Percentiles rank a stretch among this genome's conserved stretches.
These are phyloP conservation scores for Thymelicus acteon DNA, from an alignment of 2,888 invertebrate genomes.

Conservation along the genomic window DNA sequence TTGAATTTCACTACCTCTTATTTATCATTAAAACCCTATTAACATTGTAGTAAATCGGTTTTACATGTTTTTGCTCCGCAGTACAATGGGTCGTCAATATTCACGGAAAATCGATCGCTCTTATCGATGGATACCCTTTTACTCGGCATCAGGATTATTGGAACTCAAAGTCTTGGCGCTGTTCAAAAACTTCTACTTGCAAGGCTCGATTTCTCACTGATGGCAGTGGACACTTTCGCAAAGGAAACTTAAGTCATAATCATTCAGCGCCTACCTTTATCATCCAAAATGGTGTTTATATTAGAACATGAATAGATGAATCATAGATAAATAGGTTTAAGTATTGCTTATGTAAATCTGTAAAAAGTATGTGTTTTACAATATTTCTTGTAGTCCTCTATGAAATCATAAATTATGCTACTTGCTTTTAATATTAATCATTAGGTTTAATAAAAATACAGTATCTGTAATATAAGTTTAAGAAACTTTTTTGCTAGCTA, in stretches of 20 bases:
- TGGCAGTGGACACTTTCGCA: not conserved
- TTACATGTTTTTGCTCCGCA: conserved; percentile 19
- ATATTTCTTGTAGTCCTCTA: too few species aligned
- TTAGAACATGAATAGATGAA: conserved; percentile 12
- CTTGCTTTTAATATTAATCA: too few species aligned
- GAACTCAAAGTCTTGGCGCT: conserved; percentile 41
- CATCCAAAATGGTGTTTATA: conserved; percentile 30
- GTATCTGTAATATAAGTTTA: too few species aligned
- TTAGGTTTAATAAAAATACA: too few species aligned
- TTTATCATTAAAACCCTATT: too few species aligned
- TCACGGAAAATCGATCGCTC: conserved; percentile 42
- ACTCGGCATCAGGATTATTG: conserved; percentile 10
- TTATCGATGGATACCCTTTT: conserved; percentile 43
- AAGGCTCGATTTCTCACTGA: conserved; percentile 41
- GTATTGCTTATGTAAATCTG: too few species aligned
- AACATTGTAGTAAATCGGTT: too few species aligned
- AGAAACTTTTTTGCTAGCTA: too few species aligned
- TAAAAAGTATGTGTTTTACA: too few species aligned
- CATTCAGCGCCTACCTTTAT: conserved; percentile 31
- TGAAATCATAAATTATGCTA: too few species aligned
- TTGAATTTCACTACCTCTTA: too few species aligned
- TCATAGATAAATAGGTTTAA: too few species aligned
- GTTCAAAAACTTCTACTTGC: conserved; percentile 41
- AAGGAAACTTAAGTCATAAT: conserved; percentile 25
- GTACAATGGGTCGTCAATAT: conserved; percentile 41